phyloP scores from a whole-genome alignment of 2,797 vertebrate genomes.

The Peromyscus aztecus region DNA sequence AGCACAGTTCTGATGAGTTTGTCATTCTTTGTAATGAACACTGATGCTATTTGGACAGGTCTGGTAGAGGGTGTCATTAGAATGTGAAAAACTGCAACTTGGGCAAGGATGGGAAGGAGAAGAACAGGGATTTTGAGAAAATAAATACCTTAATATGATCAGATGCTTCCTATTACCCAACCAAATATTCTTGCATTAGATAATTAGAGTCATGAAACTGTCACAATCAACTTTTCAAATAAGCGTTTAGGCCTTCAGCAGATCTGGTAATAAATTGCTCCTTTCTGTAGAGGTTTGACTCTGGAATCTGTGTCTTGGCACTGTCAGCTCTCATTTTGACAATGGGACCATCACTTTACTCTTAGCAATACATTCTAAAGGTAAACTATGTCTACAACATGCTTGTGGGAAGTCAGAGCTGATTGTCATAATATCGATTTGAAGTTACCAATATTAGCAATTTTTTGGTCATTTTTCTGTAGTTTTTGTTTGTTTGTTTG shows the following conservation, averaged over 20 bases:
- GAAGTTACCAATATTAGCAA: conserved; percentile 27
- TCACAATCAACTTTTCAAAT: conserved; percentile 51
- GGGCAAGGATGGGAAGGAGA: not conserved
- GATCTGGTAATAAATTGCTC: not conserved
- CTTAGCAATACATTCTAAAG: not conserved
- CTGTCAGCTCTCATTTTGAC: not conserved
- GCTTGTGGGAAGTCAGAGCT: conserved; percentile 1
- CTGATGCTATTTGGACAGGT: conserved; percentile 70
- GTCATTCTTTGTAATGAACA: conserved; percentile 57
- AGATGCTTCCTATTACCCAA: not conserved
- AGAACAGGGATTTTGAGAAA: conserved; percentile 22
- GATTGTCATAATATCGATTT: conserved; percentile 40
- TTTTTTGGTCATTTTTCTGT: not conserved
- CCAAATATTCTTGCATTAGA: not conserved
- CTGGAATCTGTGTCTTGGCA: not conserved
- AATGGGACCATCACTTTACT: not conserved
- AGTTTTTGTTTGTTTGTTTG: no score
- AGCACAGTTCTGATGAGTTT: conserved; percentile 55
- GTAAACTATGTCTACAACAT: not conserved
- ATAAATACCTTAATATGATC: not conserved
- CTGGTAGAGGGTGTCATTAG: conserved; percentile 38
- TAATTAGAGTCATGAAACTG: not conserved
- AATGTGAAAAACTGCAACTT: conserved; percentile 38
- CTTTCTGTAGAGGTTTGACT: not conserved
- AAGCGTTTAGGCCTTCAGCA: not conserved